These are phyloP conservation scores for Musca domestica DNA, from an alignment of 1,140 invertebrate genomes.

Conservation along the genomic window DNA sequence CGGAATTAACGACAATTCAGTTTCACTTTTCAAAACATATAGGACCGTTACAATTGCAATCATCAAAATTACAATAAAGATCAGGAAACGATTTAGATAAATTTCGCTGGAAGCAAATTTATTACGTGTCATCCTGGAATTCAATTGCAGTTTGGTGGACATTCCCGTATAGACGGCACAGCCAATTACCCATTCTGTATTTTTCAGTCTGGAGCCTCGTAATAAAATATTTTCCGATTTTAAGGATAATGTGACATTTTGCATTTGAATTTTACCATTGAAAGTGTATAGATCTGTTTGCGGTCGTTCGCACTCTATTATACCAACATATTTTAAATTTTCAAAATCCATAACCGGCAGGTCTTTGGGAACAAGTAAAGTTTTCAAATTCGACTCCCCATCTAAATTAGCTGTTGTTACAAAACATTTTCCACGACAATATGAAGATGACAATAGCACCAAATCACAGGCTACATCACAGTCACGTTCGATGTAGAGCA, in stretches of 20 bases:
- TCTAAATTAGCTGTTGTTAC: slow-evolving; percentile 99
- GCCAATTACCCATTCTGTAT: slow-evolving; percentile 75
- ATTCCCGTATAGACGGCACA: slow-evolving; percentile 78
- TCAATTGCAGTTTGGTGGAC: slow-evolving; percentile 81
- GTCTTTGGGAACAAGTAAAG: slow-evolving; percentile 60
- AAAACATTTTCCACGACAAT: slow-evolving; percentile 94
- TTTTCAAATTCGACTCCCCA: slow-evolving; percentile 98
- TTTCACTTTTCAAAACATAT: slow-evolving; percentile 55
- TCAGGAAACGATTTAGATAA: slow-evolving; percentile 72
- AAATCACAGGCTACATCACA: slow-evolving; percentile 79
- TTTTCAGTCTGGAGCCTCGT: slow-evolving; percentile 75
- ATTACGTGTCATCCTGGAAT: slow-evolving; percentile 71
- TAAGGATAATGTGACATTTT: slow-evolving; percentile 55
- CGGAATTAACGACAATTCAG: slow-evolving; percentile 60
- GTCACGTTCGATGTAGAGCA: slow-evolving; percentile 68
- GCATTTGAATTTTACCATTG: slow-evolving; percentile 65
- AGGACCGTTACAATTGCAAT: slow-evolving; percentile 61
- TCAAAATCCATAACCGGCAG: slow-evolving; percentile 48
- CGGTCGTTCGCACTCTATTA: slow-evolving; percentile 69
- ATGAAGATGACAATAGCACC: slow-evolving; percentile 73
- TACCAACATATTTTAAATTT: slow-evolving; percentile 58
- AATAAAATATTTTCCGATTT: slow-evolving; percentile 73
- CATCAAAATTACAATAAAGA: slow-evolving; percentile 66
- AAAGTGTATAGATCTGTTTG: slow-evolving; percentile 76
- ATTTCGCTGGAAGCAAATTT: slow-evolving; percentile 81